Evolutionary conservation across 2,797 vertebrate genomes (phyloP).

Genomic region (Pseudomugil gertrudae): DNA sequence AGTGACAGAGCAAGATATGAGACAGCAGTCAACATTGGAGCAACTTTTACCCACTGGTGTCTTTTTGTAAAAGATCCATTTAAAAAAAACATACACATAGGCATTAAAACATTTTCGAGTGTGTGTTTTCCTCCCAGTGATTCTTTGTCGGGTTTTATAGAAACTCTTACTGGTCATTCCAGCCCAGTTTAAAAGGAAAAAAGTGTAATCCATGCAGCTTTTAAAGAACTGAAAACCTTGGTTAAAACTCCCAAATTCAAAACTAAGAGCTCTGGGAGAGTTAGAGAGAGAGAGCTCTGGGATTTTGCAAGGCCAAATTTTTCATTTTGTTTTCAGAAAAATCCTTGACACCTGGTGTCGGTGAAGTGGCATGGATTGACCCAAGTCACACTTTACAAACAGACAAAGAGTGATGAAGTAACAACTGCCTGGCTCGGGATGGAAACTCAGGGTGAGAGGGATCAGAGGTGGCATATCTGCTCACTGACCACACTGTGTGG

Average conservation of each 20-base stretch:
- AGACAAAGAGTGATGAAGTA: slow-evolving; percentile 21
- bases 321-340: neutral
- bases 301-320: neutral
- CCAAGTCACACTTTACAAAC: slow-evolving; percentile 3
- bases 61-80: too few relatives aligned
- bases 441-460: slow-evolving; percentile 1
- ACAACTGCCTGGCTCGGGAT: slow-evolving; percentile 21
- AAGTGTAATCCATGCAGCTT: neutral
- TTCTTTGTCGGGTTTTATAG: neutral
- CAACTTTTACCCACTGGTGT: neutral
- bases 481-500: slow-evolving; percentile 21
- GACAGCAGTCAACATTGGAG: neutral
- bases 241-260: too few relatives aligned
- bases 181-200: neutral
- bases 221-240: too few relatives aligned
- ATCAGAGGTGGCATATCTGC: slow-evolving; percentile 44
- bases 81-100: too few relatives aligned
- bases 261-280: neutral
- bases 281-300: too few relatives aligned
- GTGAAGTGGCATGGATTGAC: neutral
- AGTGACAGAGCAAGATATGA: neutral
- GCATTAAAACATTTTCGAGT: too few relatives aligned
- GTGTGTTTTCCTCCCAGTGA: too few relatives aligned
- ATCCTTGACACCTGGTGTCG: neutral
- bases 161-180: neutral